Base-by-base conservation (phyloP, 2,113 vertebrate genomes). In the Lycaon pictus region DNA sequence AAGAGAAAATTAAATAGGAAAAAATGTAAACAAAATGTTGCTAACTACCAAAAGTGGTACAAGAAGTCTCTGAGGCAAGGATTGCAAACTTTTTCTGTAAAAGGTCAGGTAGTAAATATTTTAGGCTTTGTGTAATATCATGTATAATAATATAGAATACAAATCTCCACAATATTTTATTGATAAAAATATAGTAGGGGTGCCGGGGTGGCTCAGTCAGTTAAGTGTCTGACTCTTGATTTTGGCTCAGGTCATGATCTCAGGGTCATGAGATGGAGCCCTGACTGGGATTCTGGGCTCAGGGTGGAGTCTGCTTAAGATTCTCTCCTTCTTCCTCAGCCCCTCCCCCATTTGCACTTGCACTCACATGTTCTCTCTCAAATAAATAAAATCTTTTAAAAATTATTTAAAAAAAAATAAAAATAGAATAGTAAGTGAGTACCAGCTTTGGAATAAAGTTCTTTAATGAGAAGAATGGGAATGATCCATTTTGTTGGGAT, bases 1-100 rank as follows among this genome's bases (percentile, higher is more conserved):
- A 81, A 85, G 29, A 88, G 37, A 88, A 88, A 93, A 88, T 85
- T n/a, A 91, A 85, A 83, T 65, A 53, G 7, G 71, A 95, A 79
- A 27, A 94, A 48, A 43, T n/a, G 32, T 74, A 85, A 35, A 53
- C 17, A 67, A 48, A 96, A 79, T 29, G 20, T 11, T 35, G 43
- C 32, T 95, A 93, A 88, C 51, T 72, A 60, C 22, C 3, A 48
- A 62, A 87, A 63, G 6, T 6, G n/a, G 20, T 23, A 29, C 29
- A 82, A 65, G 58, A 83, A n/a, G 10, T 35, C 20, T 37, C 11
- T 43, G 43, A 60, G 35, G 22, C 11, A 76, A 53, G 35, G 7
- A 23, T 17, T 51, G 56, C 48, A 67, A 37, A 1, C 4, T 51
- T 93, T 89, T 82, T 51, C 55, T 55, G n/a, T 81, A 67, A 96